Evolutionary conservation across 1,140 invertebrate genomes (phyloP), one percentile per base, ranked within the genome.

Genomic region (Goniozus legneri): DNA sequence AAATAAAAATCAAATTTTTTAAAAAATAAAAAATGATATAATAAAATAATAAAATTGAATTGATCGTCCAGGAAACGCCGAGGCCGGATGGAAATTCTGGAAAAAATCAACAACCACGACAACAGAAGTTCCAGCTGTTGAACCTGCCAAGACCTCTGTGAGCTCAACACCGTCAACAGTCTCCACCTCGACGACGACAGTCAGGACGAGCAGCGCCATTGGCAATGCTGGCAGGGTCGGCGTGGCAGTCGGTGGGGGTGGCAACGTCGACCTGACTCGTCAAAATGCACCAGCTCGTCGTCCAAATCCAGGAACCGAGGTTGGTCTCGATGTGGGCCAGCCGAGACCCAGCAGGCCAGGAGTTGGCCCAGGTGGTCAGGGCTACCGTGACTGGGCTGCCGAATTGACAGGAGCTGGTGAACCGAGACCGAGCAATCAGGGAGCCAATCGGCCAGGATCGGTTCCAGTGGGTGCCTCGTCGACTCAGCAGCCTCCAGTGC

Each of bases 61-160:
- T 27, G 24, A 27, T 27, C 24, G 4, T 27, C 19, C 13, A 63
- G 62, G 33, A 22, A 50, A 69, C 31, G 50, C 52, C 20, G 60
- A 70, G 4, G 69, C 65, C 19, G 64, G 56, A 39, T 71, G 67
- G 67, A 69, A 69, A 27, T 71, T 69, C 30, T 71, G 69, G 69
- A 66, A 69, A 27, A 59, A 65, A 24, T 24, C 32, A 2, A 20
- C 41, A 7, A 45, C 56, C 0, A 47, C 46, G 6, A 44, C 51
- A 12, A 46, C 51, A 3, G 33, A 52, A 10, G 12, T 24, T 31
- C 37, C 46, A 20, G 14, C 44, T 18, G 34, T 33, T 8, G 24
- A 27, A 27, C 24, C 24, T 6, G 4, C 24, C 24, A 6, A 6
- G 24, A 10, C 4, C 10, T 4, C 4, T 27, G 24, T 27, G 10